Base-by-base conservation (phyloP, 2,888 invertebrate genomes). In the Nymphalis urticae region DNA sequence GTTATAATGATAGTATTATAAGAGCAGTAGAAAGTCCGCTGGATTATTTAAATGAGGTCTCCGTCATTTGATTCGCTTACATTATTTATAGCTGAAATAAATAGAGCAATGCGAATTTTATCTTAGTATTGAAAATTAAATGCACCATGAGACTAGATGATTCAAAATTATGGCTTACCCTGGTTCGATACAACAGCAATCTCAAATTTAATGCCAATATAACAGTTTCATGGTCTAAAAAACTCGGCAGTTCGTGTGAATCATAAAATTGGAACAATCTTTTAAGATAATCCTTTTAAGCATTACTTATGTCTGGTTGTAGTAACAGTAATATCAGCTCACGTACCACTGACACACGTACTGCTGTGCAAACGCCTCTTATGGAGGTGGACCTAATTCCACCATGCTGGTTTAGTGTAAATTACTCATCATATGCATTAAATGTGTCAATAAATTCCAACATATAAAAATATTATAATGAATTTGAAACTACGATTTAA, bases 1-100 rank as follows among this genome's bases (percentile, higher is more conserved):
- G 84, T 87, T 90, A 88, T 90, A 91, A 91, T 91, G 82, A 80
- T 78, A 84, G 87, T 81, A 75, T 76, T 80, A 76, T 76, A 76
- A 67, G 53, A 78, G 24, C 17, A 1, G 78, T 85, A 81, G 89
- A 90, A 90, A 90, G 88, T 87, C 79, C 83, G 79, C 76, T 80
- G 77, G 82, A 79, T 82, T 80, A 78, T 84, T 83, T 82, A 81
- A 84, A 84, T 80, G 75, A 80, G 82, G 82, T 77, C 80, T 80
- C 71, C 77, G 73, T 78, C 72, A 76, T 68, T 75, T 71, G 64
- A 75, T 66, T 72, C 71, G 73, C 54, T 76, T 47, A 61, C 63
- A 61, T 72, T 70, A 63, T 66, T 66, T 59, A 66, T 48, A 53
- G 51, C 51, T 60, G 48, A 72, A 66, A 69, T 48, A 72, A 72